A percentile compares a stretch with the other conserved stretches of the same genome.
phyloP scores from a whole-genome alignment of 2,113 vertebrate species.

The Sylvia atricapilla region DNA sequence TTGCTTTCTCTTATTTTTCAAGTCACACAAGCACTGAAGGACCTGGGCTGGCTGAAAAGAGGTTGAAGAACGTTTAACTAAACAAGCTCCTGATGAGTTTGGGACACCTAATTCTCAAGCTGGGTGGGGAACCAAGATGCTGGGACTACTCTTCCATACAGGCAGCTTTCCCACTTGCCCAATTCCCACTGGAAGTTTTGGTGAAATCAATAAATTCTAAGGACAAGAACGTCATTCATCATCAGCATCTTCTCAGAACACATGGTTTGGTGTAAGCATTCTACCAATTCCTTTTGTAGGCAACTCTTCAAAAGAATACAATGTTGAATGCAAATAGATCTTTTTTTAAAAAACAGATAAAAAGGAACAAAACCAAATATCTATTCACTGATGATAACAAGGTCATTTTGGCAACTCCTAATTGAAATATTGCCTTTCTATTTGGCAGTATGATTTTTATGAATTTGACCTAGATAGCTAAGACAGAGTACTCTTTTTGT shows the following conservation, averaged over 20 bases:
- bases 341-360: not conserved
- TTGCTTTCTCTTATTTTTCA: not conserved
- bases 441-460: not conserved
- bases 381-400: not conserved
- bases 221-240: not conserved
- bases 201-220: not conserved
- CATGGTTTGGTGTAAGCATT: not conserved
- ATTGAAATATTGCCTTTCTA: not conserved
- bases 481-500: not conserved
- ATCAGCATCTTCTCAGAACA: not conserved
- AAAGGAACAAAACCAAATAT: not conserved
- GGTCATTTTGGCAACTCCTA: not conserved
- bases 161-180: not conserved
- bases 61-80: not conserved
- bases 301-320: not conserved
- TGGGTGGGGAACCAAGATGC: not conserved
- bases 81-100: not conserved
- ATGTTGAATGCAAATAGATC: not conserved
- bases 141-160: not conserved
- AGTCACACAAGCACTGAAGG: not conserved
- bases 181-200: not conserved
- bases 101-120: not conserved
- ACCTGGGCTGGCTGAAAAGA: not conserved
- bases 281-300: not conserved
- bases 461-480: not conserved